phyloP scores from a whole-genome alignment of 2,888 invertebrate species.

The Idaea biselata region DNA sequence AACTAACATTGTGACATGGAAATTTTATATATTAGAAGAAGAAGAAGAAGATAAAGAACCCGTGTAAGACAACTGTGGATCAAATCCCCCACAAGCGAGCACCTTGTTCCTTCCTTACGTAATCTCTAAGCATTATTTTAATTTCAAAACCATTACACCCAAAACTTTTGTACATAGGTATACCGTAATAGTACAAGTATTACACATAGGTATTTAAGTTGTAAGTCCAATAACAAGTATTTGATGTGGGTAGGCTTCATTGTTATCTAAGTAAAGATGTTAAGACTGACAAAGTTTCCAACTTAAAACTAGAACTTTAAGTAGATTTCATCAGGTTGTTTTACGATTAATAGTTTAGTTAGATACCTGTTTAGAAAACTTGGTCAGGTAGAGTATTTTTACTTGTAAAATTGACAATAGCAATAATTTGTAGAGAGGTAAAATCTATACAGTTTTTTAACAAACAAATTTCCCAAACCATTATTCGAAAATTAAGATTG shows the following conservation, averaged over 20 bases:
- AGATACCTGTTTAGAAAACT: background rate
- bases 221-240: background rate
- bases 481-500: too few species aligned
- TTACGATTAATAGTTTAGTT: background rate
- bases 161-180: background rate
- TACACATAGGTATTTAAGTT: background rate
- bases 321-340: background rate
- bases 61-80: too few species aligned
- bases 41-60: too few species aligned
- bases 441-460: background rate
- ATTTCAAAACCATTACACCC: background rate
- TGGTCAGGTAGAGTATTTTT: background rate
- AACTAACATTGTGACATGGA: too few species aligned
- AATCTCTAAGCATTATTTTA: background rate
- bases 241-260: conserved; percentile 5
- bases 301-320: background rate
- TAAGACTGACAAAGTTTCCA: background rate
- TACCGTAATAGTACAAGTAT: too few species aligned
- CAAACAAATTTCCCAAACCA: too few species aligned
- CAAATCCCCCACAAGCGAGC: background rate
- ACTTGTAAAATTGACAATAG: background rate
- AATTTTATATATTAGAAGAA: too few species aligned
- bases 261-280: background rate
- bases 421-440: background rate
- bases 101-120: background rate